Evolutionary conservation across 2,888 invertebrate genomes (phyloP).

Genomic region (Aromia moschata): DNA sequence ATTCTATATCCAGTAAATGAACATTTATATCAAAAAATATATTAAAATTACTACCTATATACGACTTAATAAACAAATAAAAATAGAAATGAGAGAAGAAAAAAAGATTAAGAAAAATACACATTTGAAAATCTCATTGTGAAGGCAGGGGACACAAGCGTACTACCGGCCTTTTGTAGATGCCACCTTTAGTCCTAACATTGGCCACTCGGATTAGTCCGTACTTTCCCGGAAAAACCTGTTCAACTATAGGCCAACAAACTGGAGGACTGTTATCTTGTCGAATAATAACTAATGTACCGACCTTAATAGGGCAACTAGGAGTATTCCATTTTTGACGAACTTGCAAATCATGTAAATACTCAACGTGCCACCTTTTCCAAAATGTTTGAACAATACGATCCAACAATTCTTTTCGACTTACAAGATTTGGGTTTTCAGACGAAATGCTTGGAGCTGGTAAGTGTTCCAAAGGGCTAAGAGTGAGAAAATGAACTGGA

Average conservation of each 20-base stretch:
- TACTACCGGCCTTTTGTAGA: neutral
- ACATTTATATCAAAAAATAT: too few species aligned
- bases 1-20: too few species aligned
- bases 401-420: neutral
- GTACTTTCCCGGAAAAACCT: conserved; percentile 36
- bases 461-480: neutral
- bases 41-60: too few species aligned
- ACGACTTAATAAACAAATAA: too few species aligned
- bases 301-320: conserved; percentile 10
- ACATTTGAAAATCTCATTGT: too few species aligned
- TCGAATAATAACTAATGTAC: conserved; percentile 31
- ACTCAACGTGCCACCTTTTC: neutral
- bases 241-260: conserved; percentile 31
- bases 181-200: conserved; percentile 22
- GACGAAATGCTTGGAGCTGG: neutral
- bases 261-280: conserved; percentile 35
- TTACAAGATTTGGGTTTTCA: neutral
- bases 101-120: too few species aligned
- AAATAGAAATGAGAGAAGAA: too few species aligned
- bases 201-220: conserved; percentile 29
- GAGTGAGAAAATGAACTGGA: conserved; percentile 7
- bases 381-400: neutral
- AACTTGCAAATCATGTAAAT: conserved; percentile 1
- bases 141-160: neutral
- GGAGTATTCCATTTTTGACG: conserved; percentile 1